A percentile compares a stretch with the other conserved stretches of the same genome.
Conservation (phyloP, 2,113 vertebrate species). For the Coregonus clupeaformis region DNA sequence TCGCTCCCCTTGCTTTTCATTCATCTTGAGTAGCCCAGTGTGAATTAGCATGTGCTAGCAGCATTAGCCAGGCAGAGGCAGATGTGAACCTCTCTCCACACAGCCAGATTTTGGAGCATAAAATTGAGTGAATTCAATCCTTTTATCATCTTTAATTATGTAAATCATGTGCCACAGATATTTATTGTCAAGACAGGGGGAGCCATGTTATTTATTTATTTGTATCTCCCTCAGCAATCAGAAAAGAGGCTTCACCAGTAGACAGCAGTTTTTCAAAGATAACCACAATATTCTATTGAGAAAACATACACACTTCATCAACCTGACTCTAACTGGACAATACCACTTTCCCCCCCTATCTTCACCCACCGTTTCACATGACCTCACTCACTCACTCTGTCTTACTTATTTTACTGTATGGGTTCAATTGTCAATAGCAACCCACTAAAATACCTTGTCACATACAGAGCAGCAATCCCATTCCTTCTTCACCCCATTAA, state of each 20-base stretch:
- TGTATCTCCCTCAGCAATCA: conserved; percentile 33
- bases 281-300: conserved; percentile 37
- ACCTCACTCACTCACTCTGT: background rate
- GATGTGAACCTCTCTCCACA: conserved; percentile 50
- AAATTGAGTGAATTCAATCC: conserved; percentile 59
- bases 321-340: background rate
- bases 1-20: conserved; percentile 31
- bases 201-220: conserved; percentile 27
- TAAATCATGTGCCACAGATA: conserved; percentile 67
- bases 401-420: background rate
- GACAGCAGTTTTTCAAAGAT: conserved; percentile 9
- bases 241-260: conserved; percentile 34
- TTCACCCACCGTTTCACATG: background rate
- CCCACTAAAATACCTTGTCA: background rate
- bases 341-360: background rate
- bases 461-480: background rate
- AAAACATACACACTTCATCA: conserved; percentile 6
- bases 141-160: conserved; percentile 73
- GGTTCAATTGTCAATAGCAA: background rate
- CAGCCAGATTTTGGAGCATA: conserved; percentile 46
- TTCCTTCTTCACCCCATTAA: background rate
- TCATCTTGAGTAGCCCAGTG: conserved; percentile 50
- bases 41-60: conserved; percentile 55
- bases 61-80: conserved; percentile 54
- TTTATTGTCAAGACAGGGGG: conserved; percentile 53